Base-by-base conservation (phyloP, 2,888 invertebrate species). In the Pseudoips prasinana region DNA sequence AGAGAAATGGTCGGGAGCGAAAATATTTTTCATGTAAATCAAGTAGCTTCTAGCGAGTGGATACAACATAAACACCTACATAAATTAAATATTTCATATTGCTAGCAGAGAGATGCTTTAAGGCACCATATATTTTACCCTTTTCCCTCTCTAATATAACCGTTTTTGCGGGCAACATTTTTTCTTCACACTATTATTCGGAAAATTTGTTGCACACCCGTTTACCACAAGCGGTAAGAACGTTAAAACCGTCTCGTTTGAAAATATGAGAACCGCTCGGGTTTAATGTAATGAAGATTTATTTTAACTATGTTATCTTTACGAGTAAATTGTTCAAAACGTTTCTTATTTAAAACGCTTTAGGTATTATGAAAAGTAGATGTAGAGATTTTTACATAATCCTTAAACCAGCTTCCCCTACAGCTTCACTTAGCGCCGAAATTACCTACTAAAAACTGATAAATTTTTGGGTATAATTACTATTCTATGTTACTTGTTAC, bases 211-310 rank as follows among this genome's bases (percentile, higher is more conserved):
- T 71, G 75, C 74, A 70, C 58, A 42, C 40, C 69, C 74, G 74
- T 72, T 78, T 73, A 76, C 74, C 72, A 68, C 74, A 71, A 73
- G 68, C 73, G 69, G 69, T 72, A 68, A 71, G 66, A 72, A 61
- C 77, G 73, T 75, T 79, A 75, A 78, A 75, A 69, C 71, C 53
- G 71, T 74, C 74, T 65, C 59, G 67, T 64, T 72, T 68, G 60
- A 70, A 79, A 80, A 79, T 82, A 84, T 78, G 76, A 78, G 73
- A 67, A 63, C 71, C 60, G 62, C 60, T 57, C 53, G 55, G 73
- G 67, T 71, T 76, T 73, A 72, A 64, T 58, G 63, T 78, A 82
- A 83, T 78, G 73, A 81, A 79, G 78, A 84, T 82, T 81, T 82
- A 83, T 78, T 73, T 70, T 66, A 72, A 74, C 73, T 74, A 70